Evolutionary conservation across 1,140 invertebrate genomes (phyloP), one percentile per base, ranked within the genome.

Genomic region (Eufriesea mexicana): DNA sequence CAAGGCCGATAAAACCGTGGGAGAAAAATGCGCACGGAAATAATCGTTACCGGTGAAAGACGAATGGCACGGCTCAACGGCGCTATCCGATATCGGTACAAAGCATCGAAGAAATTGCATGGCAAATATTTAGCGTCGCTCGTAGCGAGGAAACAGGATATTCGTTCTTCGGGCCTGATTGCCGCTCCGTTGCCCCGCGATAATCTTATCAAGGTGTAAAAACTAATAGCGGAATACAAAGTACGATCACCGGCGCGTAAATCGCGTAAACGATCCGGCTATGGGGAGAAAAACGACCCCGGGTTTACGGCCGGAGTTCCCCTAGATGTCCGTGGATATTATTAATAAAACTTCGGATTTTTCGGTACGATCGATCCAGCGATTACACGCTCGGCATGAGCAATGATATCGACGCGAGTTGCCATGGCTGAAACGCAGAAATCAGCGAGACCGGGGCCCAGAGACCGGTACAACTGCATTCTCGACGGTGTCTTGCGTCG

Each of bases 391-490:
- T 23, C 18, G 55, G 20, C n/a, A 42, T 16, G 76, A 78, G 57
- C 45, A 78, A 82, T 7, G 61, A 57, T 68, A 68, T 68, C 73
- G 73, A 20, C 5, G 18, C 55, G 54, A 1, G 49, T 10, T 49
- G 18, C 20, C n/a, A 35, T 18, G n/a, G 16, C 20, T 4, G 67
- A 84, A 66, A 62, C 62, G 47, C 68, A 59, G 54, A 66, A 84
- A 84, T 72, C 59, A 45, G 23, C 25, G 25, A 28, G 18, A 35
- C n/a, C 14, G 23, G n/a, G n/a, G n/a, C 9, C 25, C 7, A 9
- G 25, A 28, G 70, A 84, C 83, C 71, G 71, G 83, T 84, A 64
- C 79, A 81, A 67, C 79, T 68, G 79, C 79, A 81, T 81, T 84
- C 83, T 81, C 55, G 14, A 25, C 25, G 57, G n/a, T 12, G 20